A percentile compares a stretch with the other conserved stretches of the same genome.
Evolutionary conservation across 2,888 invertebrate genomes (phyloP).

Genomic region (Ochropleura leucogaster): DNA sequence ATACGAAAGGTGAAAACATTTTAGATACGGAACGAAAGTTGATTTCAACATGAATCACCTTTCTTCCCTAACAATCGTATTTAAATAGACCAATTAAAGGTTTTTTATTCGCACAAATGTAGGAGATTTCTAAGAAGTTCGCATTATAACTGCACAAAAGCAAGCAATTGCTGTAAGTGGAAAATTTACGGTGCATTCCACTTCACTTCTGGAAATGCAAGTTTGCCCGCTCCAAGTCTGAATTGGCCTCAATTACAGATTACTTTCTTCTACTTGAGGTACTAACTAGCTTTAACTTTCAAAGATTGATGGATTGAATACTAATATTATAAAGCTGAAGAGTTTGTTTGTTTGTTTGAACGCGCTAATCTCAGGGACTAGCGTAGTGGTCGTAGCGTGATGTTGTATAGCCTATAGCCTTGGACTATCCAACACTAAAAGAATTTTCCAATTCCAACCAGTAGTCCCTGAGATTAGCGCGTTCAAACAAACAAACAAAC

Average conservation of each 20-base stretch:
- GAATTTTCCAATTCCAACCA: too few relatives aligned
- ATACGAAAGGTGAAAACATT: not conserved
- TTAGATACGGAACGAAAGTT: constrained; percentile 8
- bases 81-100: constrained; percentile 65
- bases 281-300: constrained; percentile 24
- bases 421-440: too few relatives aligned
- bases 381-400: too few relatives aligned
- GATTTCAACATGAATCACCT: not conserved
- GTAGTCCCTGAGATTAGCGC: too few relatives aligned
- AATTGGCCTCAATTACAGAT: constrained; percentile 66
- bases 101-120: constrained; percentile 45
- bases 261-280: constrained; percentile 24
- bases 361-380: too few relatives aligned
- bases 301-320: not conserved
- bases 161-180: constrained; percentile 67
- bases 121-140: constrained; percentile 69
- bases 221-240: constrained; percentile 60
- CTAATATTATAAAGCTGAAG: too few relatives aligned
- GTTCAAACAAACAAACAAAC: too few relatives aligned
- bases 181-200: constrained; percentile 68
- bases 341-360: too few relatives aligned
- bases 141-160: constrained; percentile 68
- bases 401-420: too few relatives aligned
- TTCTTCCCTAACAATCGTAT: constrained; percentile 9
- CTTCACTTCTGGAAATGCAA: constrained; percentile 61